Conservation (phyloP, 2,888 invertebrate genomes). For the Notodonta ziczac region DNA sequence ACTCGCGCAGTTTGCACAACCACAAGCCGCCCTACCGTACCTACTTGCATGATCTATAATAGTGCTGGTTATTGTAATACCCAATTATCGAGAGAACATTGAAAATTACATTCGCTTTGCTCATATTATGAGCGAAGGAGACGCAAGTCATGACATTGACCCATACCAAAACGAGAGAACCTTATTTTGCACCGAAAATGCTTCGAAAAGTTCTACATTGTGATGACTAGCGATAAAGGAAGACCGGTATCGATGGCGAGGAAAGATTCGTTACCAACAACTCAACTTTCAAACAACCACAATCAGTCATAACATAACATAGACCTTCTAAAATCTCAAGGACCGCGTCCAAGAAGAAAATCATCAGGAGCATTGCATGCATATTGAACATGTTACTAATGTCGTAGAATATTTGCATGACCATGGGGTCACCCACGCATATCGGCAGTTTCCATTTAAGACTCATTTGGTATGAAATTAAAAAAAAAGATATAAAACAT, state of each 20-base stretch:
- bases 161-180: not conserved
- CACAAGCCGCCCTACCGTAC: constrained; percentile 59
- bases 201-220: no score
- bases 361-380: not conserved
- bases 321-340: no score
- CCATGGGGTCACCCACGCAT: constrained; percentile 3
- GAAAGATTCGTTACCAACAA: not conserved
- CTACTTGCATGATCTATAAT: constrained; percentile 41
- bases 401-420: not conserved
- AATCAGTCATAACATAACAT: not conserved
- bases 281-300: not conserved
- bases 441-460: not conserved
- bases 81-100: not conserved
- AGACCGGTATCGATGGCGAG: not conserved
- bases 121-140: not conserved
- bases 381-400: not conserved
- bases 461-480: not conserved
- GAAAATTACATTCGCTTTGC: not conserved
- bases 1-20: constrained; percentile 77
- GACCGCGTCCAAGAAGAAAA: no score
- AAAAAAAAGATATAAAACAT: not conserved
- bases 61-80: constrained; percentile 37
- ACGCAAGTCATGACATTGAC: not conserved
- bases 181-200: not conserved
- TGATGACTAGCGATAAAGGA: no score